A percentile compares a stretch with the other conserved stretches of the same genome.
Conservation (phyloP, 1,140 invertebrate genomes). For the Planococcus citri region DNA sequence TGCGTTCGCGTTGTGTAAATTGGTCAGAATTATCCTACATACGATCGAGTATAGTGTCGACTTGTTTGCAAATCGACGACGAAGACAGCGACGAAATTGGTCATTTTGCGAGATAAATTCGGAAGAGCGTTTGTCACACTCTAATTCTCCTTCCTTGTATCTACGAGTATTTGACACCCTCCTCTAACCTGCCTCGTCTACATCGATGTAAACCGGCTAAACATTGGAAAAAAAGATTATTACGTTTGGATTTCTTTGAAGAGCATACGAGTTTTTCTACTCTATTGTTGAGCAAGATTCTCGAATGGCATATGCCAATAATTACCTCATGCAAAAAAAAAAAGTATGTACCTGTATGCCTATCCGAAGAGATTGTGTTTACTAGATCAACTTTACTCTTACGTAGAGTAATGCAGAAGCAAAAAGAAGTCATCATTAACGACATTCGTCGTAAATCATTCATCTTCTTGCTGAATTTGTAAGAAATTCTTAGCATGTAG, state of each 20-base stretch:
- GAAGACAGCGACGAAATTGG: no score
- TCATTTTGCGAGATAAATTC: no score
- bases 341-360: no score
- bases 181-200: background rate
- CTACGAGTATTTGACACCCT: background rate
- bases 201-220: background rate
- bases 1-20: no score
- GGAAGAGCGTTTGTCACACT: background rate
- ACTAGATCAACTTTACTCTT: background rate
- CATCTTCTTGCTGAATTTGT: background rate
- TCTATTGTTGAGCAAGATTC: slow-evolving; percentile 17
- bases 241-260: slow-evolving; percentile 15
- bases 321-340: background rate
- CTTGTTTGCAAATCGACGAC: no score
- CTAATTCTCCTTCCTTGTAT: background rate
- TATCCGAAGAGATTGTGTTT: background rate
- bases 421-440: background rate
- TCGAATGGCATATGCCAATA: slow-evolving; percentile 19
- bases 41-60: no score
- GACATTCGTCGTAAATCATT: background rate
- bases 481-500: background rate
- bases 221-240: background rate
- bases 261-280: slow-evolving; percentile 15
- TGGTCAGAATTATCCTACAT: no score
- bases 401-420: background rate